Percentiles rank a stretch among this genome's conserved stretches.
Evolutionary conservation across 1,140 invertebrate genomes (phyloP).

Genomic region (Yoshiicerus persimilis): DNA sequence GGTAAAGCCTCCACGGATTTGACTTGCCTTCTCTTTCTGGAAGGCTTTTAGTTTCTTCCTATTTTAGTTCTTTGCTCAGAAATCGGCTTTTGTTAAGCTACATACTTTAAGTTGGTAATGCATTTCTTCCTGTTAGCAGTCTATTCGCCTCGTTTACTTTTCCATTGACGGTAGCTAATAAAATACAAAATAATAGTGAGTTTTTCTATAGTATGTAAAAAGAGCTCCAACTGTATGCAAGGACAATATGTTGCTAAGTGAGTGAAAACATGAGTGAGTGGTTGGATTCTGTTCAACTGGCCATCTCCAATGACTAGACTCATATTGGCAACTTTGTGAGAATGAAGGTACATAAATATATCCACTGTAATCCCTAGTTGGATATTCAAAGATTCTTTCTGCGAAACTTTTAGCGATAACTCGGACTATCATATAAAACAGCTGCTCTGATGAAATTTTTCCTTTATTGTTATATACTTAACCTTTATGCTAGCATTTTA

Average conservation of each 20-base stretch:
- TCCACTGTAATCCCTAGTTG: background rate
- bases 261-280: background rate
- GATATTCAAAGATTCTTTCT: background rate
- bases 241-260: background rate
- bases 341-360: too few relatives aligned
- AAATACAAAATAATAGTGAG: background rate
- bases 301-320: background rate
- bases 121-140: background rate
- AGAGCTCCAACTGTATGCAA: too few relatives aligned
- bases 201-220: background rate
- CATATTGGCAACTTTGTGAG: background rate
- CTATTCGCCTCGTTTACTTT: background rate
- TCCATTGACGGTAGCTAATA: background rate
- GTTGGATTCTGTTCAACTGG: background rate
- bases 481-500: background rate
- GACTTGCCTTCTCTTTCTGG: background rate
- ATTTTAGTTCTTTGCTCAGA: background rate
- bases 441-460: background rate
- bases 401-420: background rate
- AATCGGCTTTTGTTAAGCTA: background rate
- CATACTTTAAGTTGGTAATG: background rate
- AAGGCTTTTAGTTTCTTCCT: background rate
- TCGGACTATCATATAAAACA: background rate
- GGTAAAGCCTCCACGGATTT: background rate
- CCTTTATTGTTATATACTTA: background rate